Evolutionary conservation across 2,113 vertebrate genomes (phyloP).

Genomic region (Anguilla rostrata): DNA sequence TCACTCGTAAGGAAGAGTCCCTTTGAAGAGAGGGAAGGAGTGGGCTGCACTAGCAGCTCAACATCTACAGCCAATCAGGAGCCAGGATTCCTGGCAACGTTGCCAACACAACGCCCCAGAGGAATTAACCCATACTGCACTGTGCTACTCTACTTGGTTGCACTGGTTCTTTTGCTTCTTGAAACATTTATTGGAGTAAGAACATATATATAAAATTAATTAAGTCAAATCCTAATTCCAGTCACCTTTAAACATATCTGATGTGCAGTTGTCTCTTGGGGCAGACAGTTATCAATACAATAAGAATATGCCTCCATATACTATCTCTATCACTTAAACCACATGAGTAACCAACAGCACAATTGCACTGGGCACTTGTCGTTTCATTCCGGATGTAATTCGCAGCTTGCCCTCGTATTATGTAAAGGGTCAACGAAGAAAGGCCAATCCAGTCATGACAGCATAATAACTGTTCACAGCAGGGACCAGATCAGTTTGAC

Average conservation of each 20-base stretch:
- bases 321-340: too few species aligned
- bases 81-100: neutral
- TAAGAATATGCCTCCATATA: too few species aligned
- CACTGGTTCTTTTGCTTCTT: neutral
- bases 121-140: neutral
- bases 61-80: too few species aligned
- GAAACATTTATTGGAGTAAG: neutral
- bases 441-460: neutral
- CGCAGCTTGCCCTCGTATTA: neutral
- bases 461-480: too few species aligned
- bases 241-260: neutral
- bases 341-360: neutral
- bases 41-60: neutral
- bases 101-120: neutral
- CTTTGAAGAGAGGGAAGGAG: neutral
- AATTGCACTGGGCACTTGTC: neutral
- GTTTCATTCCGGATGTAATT: neutral
- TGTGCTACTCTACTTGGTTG: too few species aligned
- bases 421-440: neutral
- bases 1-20: neutral
- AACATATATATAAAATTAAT: too few species aligned
- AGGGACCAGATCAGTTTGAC: too few species aligned
- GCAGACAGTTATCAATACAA: neutral
- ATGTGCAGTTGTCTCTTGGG: neutral
- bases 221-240: neutral